Evolutionary conservation across 2,113 vertebrate genomes (phyloP), one percentile per base, ranked within the genome.

Genomic region (Conger conger): DNA sequence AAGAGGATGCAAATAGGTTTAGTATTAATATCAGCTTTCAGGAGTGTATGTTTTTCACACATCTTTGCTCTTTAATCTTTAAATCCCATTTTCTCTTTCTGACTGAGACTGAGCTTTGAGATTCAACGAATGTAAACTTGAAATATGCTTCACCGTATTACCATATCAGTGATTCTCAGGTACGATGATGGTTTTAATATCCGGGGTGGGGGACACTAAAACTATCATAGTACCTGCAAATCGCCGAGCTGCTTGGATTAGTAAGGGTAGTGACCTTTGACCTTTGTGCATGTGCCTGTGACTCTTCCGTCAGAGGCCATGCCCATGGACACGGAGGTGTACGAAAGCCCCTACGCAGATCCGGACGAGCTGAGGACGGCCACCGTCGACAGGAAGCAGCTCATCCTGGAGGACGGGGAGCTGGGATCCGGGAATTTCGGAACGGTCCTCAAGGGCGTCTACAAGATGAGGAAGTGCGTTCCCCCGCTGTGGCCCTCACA

Each of bases 351-450:
- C 2, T 99, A 99, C 0, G 98, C 97, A 0, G 98, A 99, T 91
- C 98, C 98, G 0, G 98, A 99, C 85, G 97, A 99, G 92, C 94
- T 99, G 68, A 93, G 96, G 82, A 96, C 95, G 40, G 96, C 97
- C 88, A 97, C 95, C 33, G 96, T 99, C 81, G 93, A 98, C 76
- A 93, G 96, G 2, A 94, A 82, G 1, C 92, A 97, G 76, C 94
- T 99, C 79, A 91, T 91, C 15, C 86, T 99, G 87, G 96, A 98
- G 77, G 97, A 99, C 2, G 95, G 92, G n/a, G 98, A 99, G 84
- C 93, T 99, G 88, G 98, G 98, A 16, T 99, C 98, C 36, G 98
- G 98, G 2, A 99, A 99, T 92, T 99, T 99, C 63, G 98, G 98
- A 20, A 99, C 97, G 0, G 98, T 99, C 86, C 96, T 97, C 53